These are phyloP conservation scores for Hemicrepidius hirtus DNA, from an alignment of 2,888 invertebrate species.

Conservation along the genomic window DNA sequence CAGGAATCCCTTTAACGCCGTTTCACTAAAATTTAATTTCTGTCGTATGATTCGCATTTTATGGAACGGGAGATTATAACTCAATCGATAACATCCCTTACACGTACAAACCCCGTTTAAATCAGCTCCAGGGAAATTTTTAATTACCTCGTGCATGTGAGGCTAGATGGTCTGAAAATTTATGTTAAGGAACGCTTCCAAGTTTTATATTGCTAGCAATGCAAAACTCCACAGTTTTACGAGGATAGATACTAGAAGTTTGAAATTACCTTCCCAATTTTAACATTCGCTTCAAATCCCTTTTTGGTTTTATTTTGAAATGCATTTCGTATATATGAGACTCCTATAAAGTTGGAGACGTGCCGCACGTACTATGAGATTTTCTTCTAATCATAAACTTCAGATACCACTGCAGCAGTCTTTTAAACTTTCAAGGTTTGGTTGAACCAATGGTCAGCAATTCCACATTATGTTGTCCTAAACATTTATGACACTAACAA, in stretches of 20 bases:
- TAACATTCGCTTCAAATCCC: not conserved
- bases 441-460: too few relatives aligned
- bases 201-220: not conserved
- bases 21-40: constrained; percentile 12
- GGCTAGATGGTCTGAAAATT: not conserved
- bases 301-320: too few relatives aligned
- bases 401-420: too few relatives aligned
- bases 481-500: too few relatives aligned
- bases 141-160: constrained; percentile 16
- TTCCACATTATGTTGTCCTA: too few relatives aligned
- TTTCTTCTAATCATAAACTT: too few relatives aligned
- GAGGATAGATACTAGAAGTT: not conserved
- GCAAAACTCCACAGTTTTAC: not conserved
- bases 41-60: constrained; percentile 4
- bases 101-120: not conserved
- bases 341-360: too few relatives aligned
- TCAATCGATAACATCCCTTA: constrained; percentile 9
- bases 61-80: constrained; percentile 10
- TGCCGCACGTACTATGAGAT: too few relatives aligned
- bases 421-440: too few relatives aligned
- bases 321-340: too few relatives aligned
- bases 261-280: not conserved
- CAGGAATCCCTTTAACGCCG: not conserved
- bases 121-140: constrained; percentile 16
- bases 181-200: not conserved